Evolutionary conservation across 2,113 vertebrate species (phyloP), one percentile per base, ranked within the genome.

Genomic region (Menidia beryllina): DNA sequence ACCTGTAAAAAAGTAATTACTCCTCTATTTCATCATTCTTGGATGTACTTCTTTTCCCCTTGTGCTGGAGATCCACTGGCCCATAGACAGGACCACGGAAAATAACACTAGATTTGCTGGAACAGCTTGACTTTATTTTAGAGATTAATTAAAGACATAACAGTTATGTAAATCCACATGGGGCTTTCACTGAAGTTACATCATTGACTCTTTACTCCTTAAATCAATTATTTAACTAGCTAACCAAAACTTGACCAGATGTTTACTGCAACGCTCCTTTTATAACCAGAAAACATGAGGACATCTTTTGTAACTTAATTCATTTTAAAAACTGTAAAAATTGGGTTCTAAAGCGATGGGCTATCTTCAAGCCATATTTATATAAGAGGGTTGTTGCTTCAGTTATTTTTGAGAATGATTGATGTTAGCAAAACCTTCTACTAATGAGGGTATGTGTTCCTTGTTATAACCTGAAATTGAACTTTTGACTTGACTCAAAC

Each of bases 21-120:
- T 20, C 25, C 47, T 60, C 64, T 64, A 78, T 80, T 69, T 78
- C 51, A 82, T 76, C 75, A 77, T 14, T 48, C 69, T 54, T 30
- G 45, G 63, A 74, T 52, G 66, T 43, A 47, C 58, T 43, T 57
- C 50, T 43, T 20, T 48, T 15, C 66, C 57, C 38, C 20, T 24
- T 3, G 53, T 34, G 54, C 26, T 36, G 38, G 54, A 61, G 65
- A 77, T 73, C 56, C 0, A 3, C 47, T 65, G 48, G 57, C 26
- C 60, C 30, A 24, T 21, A 81, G 72, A 57, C 70, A 66, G 15
- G 13, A 24, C 27, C 1, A 21, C 25, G 53, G 24, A 50, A 57
- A 54, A 52, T 27, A 72, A 39, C 2, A 43, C 24, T 1, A 5
- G 39, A 50, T 66, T 50, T 27, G 20, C 58, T 62, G 52, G n/a